Evolutionary conservation across 2,113 vertebrate species (phyloP).

Genomic region (Eurystomus gularis): DNA sequence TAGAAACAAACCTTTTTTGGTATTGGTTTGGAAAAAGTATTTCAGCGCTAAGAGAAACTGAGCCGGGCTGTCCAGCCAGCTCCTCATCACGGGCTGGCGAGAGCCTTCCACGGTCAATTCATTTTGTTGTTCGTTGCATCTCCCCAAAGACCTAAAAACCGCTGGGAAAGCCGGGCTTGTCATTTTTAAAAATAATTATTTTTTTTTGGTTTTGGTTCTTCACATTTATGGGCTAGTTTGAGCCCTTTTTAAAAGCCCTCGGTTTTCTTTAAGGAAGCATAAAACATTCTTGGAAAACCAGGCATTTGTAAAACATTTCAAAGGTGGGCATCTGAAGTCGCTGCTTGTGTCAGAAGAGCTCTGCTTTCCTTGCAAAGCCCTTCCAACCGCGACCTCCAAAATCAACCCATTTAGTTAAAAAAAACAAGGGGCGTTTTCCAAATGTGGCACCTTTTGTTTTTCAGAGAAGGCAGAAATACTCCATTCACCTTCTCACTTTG

Average conservation of each 20-base stretch:
- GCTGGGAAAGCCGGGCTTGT: background rate
- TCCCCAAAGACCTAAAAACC: background rate
- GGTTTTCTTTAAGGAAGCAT: background rate
- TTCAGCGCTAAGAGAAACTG: background rate
- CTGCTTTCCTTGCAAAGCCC: background rate
- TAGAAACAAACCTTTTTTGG: slow-evolving; percentile 67
- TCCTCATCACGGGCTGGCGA: background rate
- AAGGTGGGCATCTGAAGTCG: background rate
- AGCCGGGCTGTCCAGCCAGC: background rate
- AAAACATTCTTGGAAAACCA: background rate
- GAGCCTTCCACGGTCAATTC: fast-evolving
- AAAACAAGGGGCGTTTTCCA: background rate
- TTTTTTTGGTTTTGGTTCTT: background rate
- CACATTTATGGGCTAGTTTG: background rate
- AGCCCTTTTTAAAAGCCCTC: background rate
- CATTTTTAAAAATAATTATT: background rate
- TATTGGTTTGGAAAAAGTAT: slow-evolving; percentile 44
- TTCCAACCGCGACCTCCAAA: background rate
- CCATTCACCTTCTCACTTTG: background rate
- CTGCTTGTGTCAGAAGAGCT: background rate
- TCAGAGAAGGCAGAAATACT: background rate
- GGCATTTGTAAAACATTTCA: background rate
- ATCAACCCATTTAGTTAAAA: background rate
- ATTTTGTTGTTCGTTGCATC: fast-evolving
- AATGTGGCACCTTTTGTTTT: background rate